Evolutionary conservation across 2,797 vertebrate genomes (phyloP).

Genomic region (Falco rusticolus): DNA sequence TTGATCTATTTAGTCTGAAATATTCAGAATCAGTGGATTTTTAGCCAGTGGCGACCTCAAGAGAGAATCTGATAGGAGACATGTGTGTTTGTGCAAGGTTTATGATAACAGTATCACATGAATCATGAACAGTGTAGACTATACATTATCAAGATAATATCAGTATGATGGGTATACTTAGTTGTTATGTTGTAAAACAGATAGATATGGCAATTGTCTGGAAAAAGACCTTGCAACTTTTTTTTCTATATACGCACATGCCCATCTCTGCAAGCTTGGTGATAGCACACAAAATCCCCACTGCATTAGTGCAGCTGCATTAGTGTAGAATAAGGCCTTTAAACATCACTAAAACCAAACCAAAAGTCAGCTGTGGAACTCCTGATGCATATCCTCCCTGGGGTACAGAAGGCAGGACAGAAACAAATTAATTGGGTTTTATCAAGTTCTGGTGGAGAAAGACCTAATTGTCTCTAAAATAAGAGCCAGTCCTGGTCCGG

Average conservation of each 20-base stretch:
- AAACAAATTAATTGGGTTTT: not conserved
- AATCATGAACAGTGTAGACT: not conserved
- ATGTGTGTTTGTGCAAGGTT: not conserved
- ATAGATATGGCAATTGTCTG: not conserved
- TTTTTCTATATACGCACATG: not conserved
- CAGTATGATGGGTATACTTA: not conserved
- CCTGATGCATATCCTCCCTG: not conserved
- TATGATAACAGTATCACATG: not conserved
- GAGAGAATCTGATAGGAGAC: not conserved
- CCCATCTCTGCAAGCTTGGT: not conserved
- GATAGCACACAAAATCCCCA: not conserved
- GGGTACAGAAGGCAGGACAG: rapidly evolving
- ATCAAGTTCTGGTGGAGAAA: not conserved
- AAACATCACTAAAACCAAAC: not conserved
- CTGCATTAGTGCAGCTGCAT: not conserved
- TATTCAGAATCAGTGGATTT: not conserved
- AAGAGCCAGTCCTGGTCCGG: not conserved
- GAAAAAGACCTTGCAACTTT: not conserved
- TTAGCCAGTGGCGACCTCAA: not conserved
- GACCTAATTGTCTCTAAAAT: not conserved
- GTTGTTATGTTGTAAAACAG: not conserved
- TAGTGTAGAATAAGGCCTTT: not conserved
- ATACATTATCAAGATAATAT: not conserved
- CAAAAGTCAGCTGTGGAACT: not conserved
- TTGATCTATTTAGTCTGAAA: not conserved